phyloP scores from a whole-genome alignment of 2,797 vertebrate species.

The Syncerus caffer region DNA sequence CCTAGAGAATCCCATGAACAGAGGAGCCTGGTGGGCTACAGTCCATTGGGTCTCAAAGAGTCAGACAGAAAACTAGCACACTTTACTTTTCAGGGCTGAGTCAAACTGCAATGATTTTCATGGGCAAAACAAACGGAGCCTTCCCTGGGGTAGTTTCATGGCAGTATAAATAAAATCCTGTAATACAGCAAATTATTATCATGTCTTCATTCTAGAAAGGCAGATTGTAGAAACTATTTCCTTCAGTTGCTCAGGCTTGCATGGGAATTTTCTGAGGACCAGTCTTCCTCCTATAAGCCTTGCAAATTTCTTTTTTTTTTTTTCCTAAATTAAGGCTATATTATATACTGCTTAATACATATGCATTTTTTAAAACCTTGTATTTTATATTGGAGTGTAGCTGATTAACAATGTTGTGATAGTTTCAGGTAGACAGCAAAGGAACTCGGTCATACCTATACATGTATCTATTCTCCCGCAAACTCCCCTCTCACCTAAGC shows the following conservation, averaged over 20 bases:
- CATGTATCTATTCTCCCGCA: not conserved
- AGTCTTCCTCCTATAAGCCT: not conserved
- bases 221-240: not conserved
- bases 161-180: not conserved
- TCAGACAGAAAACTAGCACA: not conserved
- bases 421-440: not conserved
- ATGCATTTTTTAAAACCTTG: not conserved
- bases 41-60: not conserved
- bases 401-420: not conserved
- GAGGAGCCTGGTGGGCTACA: not conserved
- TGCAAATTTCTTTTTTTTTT: not conserved
- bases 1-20: not conserved
- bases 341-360: not conserved
- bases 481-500: not conserved
- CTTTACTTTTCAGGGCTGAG: not conserved
- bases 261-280: not conserved
- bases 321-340: not conserved
- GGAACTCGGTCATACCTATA: not conserved
- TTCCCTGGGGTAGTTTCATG: not conserved
- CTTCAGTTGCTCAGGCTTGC: not conserved
- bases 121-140: not conserved
- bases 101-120: not conserved
- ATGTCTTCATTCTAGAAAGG: not conserved
- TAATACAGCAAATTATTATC: not conserved
- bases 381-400: not conserved